Evolutionary conservation across 1,140 invertebrate genomes (phyloP), one percentile per base, ranked within the genome.

Genomic region (Microvelia longipes): DNA sequence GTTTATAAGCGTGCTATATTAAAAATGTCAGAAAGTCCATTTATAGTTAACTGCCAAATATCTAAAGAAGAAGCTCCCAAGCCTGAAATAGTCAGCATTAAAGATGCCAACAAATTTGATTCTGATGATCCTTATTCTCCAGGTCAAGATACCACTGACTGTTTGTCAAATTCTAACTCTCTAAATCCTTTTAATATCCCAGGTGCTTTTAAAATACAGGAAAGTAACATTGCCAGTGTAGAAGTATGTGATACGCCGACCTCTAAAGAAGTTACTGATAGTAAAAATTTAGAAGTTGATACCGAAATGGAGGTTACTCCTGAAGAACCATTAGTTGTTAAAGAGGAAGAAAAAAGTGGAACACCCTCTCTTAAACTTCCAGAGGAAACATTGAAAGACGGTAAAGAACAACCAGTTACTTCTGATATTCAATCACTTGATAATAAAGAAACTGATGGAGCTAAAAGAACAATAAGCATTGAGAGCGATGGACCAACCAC

Each of bases 11-110:
- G 63, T 25, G 68, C 70, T 28, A 14, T 75, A 13, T 71, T 60
- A n/a, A 71, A 71, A 61, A 25, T 73, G 11, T 68, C 68, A 19
- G 29, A 69, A 67, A 67, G 72, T 14, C 72, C 74, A 2, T 75
- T 75, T 71, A 70, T 70, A 11, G 25, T 67, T 19, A 5, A 11
- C 19, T 11, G 35, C 30, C 68, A 72, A 72, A 64, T 28, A 29
- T 60, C 24, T 14, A 61, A 67, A 25, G 28, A 64, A 64, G 24
- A 50, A 50, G 35, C 19, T 50, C 5, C 19, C 5, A 50, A 50
- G 19, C 5, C 35, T 19, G 35, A 50, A 50, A 19, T 19, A 5
- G 5, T 5, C 19, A 5, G 5, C 5, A 5, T 50, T 50, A 50
- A 50, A 50, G 35, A 50, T 11, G 35, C 19, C 5, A 70, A 35